These are phyloP conservation scores for Allygus modestus DNA, from an alignment of 2,888 invertebrate genomes.

Conservation along the genomic window DNA sequence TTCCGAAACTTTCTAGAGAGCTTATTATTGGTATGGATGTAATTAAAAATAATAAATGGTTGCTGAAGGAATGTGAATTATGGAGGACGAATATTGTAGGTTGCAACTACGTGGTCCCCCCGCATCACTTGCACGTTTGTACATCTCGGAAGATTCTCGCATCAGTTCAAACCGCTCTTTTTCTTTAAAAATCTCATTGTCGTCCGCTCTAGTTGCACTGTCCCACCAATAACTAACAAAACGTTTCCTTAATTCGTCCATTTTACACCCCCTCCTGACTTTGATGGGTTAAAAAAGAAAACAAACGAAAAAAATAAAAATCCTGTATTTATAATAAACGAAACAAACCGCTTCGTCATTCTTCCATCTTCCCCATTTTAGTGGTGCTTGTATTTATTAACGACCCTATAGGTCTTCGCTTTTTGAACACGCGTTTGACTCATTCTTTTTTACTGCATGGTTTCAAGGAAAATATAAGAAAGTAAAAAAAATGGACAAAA, in stretches of 20 bases:
- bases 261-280: too few species aligned
- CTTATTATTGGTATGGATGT: conserved; percentile 30
- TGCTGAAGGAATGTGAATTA: neutral
- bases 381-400: too few species aligned
- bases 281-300: too few species aligned
- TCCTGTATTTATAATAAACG: too few species aligned
- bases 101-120: neutral
- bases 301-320: too few species aligned
- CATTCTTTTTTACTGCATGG: conserved; percentile 1
- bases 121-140: too few species aligned
- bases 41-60: neutral
- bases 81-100: neutral
- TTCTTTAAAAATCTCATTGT: neutral
- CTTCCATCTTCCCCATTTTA: too few species aligned
- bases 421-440: neutral
- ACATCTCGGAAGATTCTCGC: too few species aligned
- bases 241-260: neutral
- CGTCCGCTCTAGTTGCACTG: neutral
- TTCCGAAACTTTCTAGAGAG: neutral
- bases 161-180: neutral
- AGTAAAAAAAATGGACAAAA: neutral
- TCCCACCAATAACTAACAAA: neutral
- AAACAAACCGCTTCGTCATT: too few species aligned
- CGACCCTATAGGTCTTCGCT: too few species aligned
- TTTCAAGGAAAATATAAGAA: neutral